Evolutionary conservation across 2,113 vertebrate genomes (phyloP).

Genomic region (Petroica traversi): DNA sequence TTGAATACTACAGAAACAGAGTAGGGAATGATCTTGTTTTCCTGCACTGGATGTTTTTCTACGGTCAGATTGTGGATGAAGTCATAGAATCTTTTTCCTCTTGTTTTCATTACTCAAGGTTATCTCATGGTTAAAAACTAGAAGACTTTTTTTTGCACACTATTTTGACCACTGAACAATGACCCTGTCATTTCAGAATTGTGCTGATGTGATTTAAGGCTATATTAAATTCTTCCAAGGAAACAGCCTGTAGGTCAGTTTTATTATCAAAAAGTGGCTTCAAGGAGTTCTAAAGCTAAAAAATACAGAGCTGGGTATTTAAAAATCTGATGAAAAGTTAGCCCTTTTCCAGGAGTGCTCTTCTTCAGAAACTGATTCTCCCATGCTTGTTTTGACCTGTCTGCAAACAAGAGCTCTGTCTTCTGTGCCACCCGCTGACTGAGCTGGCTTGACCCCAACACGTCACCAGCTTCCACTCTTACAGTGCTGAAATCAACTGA

Average conservation of each 20-base stretch:
- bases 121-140: neutral
- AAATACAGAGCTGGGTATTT: neutral
- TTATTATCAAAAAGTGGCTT: neutral
- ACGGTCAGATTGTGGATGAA: neutral
- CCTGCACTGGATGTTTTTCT: neutral
- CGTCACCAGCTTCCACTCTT: neutral
- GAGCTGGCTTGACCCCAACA: neutral
- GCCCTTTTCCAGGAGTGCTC: constrained; percentile 31
- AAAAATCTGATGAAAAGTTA: constrained; percentile 26
- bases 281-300: neutral
- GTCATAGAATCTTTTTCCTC: neutral
- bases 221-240: neutral
- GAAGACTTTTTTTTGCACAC: neutral
- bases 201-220: constrained; percentile 26
- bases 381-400: neutral
- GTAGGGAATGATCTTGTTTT: neutral
- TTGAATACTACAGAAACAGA: neutral
- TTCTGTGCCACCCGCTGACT: neutral
- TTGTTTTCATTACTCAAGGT: neutral
- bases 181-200: neutral
- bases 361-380: neutral
- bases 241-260: neutral
- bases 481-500: neutral
- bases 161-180: neutral
- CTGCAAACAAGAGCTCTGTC: neutral